Conservation (phyloP, 2,888 invertebrate genomes). For the Apotomis turbidana region DNA sequence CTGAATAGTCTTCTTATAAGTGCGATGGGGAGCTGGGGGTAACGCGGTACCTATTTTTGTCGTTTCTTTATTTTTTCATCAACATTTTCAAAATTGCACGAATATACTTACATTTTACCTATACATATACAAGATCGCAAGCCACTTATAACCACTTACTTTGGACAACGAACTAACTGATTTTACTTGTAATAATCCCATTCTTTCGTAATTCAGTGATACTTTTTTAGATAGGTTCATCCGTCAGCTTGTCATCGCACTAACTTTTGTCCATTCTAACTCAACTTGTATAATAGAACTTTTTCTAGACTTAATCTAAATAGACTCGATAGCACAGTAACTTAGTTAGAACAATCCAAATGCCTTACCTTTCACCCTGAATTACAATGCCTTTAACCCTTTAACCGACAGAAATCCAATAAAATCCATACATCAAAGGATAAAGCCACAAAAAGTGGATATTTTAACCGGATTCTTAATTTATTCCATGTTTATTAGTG, state of each 20-base stretch:
- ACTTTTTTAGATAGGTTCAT: neutral
- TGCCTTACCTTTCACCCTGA: slow-evolving; percentile 12
- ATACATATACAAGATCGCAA: no score
- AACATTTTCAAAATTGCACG: no score
- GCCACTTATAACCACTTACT: neutral
- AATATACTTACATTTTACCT: no score
- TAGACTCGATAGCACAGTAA: slow-evolving; percentile 29
- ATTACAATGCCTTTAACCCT: neutral
- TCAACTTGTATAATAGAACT: slow-evolving; percentile 34
- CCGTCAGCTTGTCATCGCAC: slow-evolving; percentile 24
- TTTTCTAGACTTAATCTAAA: slow-evolving; percentile 33
- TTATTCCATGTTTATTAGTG: no score
- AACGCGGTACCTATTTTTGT: neutral
- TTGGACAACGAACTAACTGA: no score
- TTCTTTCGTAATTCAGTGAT: no score
- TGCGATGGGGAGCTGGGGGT: slow-evolving; percentile 30
- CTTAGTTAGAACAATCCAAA: slow-evolving; percentile 20
- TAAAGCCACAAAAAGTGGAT: no score
- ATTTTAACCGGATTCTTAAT: no score
- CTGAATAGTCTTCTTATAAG: slow-evolving; percentile 36
- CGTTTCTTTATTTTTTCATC: neutral
- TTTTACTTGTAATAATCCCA: no score
- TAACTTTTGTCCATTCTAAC: slow-evolving; percentile 26
- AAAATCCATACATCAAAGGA: neutral
- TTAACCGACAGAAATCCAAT: neutral